These are phyloP conservation scores for Isichthys henryi DNA, from an alignment of 2,113 vertebrate genomes.

Conservation along the genomic window DNA sequence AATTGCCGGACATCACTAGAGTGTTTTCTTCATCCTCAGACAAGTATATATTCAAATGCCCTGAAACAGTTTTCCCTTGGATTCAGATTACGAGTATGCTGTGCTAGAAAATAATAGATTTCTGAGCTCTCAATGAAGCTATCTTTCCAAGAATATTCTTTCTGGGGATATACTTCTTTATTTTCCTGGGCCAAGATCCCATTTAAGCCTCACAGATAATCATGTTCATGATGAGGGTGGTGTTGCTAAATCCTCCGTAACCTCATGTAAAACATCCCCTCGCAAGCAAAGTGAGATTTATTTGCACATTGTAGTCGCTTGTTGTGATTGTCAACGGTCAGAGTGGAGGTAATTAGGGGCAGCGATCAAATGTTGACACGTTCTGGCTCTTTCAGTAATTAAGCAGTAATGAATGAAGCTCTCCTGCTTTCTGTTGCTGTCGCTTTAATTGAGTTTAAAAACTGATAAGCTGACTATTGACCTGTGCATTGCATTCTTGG, in stretches of 20 bases:
- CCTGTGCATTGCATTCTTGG: neutral
- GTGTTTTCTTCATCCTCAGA: neutral
- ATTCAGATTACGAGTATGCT: neutral
- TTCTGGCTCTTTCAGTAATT: neutral
- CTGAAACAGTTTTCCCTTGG: neutral
- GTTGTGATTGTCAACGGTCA: neutral
- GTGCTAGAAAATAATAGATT: neutral
- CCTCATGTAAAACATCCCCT: neutral
- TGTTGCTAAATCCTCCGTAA: neutral
- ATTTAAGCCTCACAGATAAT: neutral
- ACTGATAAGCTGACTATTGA: neutral
- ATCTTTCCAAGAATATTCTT: neutral
- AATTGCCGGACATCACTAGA: neutral
- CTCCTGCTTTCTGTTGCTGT: neutral
- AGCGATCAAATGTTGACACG: neutral
- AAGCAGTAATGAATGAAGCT: neutral
- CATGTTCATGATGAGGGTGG: neutral
- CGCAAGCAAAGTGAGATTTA: neutral
- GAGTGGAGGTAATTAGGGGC: neutral
- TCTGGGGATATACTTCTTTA: neutral
- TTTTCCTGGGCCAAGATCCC: neutral
- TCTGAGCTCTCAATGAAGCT: neutral
- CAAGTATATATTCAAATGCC: neutral
- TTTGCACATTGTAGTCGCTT: neutral
- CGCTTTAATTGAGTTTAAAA: neutral